These are phyloP conservation scores for Micrasema longulum DNA, from an alignment of 1,140 invertebrate species.

Conservation along the genomic window DNA sequence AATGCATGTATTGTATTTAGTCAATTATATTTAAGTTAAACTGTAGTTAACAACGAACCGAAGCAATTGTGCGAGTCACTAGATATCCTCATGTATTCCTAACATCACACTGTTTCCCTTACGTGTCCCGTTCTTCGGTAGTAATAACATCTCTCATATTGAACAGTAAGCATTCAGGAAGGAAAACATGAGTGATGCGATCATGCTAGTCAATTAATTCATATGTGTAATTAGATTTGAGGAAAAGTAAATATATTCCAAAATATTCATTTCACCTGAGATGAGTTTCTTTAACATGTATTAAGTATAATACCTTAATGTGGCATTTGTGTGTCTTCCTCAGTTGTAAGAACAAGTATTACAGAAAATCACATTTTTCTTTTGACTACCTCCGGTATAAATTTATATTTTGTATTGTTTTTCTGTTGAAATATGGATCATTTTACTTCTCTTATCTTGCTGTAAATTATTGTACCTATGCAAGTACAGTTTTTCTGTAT, in stretches of 20 bases:
- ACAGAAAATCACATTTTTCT: constrained; percentile 1
- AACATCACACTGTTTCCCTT: constrained; percentile 14
- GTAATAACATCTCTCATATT: not conserved
- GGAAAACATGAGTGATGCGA: constrained; percentile 47
- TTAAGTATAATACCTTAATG: not conserved
- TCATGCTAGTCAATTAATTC: constrained; percentile 48
- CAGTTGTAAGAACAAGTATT: too few species aligned
- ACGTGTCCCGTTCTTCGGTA: not conserved
- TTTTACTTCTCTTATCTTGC: too few species aligned
- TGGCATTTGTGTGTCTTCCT: constrained; percentile 4
- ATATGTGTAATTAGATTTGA: constrained; percentile 41
- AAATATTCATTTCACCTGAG: constrained; percentile 25
- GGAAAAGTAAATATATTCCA: constrained; percentile 41
- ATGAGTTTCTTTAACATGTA: constrained; percentile 7
- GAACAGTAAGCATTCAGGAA: not conserved
- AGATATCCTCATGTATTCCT: constrained; percentile 46
- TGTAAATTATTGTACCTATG: constrained; percentile 1
- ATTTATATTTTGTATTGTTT: constrained; percentile 1
- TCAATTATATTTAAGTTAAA: constrained; percentile 47
- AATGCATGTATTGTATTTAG: constrained; percentile 44
- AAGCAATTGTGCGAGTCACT: constrained; percentile 37
- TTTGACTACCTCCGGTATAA: constrained; percentile 25
- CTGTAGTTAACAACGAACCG: constrained; percentile 42
- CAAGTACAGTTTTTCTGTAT: not conserved
- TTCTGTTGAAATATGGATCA: not conserved